Evolutionary conservation across 2,797 vertebrate genomes (phyloP).

Genomic region (Schizothorax lantsangensis): DNA sequence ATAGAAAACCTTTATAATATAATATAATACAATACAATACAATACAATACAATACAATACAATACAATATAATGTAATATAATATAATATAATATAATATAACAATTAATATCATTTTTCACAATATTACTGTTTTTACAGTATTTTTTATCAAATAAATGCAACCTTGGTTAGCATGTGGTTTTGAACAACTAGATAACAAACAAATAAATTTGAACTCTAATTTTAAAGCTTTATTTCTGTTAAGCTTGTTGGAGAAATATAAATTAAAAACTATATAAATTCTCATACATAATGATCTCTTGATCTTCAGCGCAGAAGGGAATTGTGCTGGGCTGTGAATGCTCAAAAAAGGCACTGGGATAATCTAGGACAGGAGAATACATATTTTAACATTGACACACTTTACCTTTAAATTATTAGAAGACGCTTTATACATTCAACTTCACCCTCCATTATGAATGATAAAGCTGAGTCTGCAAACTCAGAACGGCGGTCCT

Average conservation of each 20-base stretch:
- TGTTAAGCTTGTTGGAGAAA: neutral
- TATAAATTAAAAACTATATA: neutral
- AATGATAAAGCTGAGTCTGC: conserved; percentile 1
- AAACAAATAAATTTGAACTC: too few relatives aligned
- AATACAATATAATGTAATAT: too few relatives aligned
- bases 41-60: neutral
- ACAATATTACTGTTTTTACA: neutral
- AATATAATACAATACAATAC: too few relatives aligned
- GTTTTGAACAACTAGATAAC: neutral
- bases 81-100: neutral
- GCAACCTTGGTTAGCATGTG: neutral
- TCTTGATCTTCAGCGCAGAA: neutral
- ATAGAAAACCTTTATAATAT: too few relatives aligned
- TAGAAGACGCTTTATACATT: neutral
- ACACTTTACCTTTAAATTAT: conserved; percentile 5
- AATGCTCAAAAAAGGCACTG: neutral
- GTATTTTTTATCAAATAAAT: neutral
- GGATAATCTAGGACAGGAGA: neutral
- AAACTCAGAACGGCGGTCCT: neutral
- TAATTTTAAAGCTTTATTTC: neutral
- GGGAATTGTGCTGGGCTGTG: neutral
- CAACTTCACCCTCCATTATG: neutral
- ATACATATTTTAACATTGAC: neutral
- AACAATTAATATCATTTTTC: neutral
- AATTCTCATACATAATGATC: neutral